A percentile compares a stretch with the other conserved stretches of the same genome.
Conservation (phyloP, 2,113 vertebrate species). For the Pholis gunnellus region DNA sequence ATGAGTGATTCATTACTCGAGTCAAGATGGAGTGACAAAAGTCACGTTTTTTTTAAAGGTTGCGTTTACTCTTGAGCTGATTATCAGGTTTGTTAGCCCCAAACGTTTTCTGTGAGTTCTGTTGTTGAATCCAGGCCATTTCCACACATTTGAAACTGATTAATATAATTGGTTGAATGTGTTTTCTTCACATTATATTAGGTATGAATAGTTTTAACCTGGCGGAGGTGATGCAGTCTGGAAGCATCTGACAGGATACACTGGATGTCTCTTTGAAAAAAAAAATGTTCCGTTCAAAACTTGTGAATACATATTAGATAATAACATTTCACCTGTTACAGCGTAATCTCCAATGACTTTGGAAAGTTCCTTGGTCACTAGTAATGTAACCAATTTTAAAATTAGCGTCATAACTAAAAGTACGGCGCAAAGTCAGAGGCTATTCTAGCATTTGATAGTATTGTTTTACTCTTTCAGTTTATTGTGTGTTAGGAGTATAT, state of each 20-base stretch:
- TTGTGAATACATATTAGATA: too few relatives aligned
- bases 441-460: not conserved
- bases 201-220: not conserved
- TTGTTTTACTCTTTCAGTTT: constrained; percentile 1
- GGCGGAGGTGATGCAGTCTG: not conserved
- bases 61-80: constrained; percentile 1
- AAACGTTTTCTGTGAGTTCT: constrained; percentile 9
- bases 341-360: too few relatives aligned
- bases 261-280: too few relatives aligned
- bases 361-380: not conserved
- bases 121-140: not conserved
- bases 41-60: not conserved
- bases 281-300: too few relatives aligned
- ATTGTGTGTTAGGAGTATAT: not conserved
- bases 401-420: not conserved
- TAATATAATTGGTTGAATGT: not conserved
- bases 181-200: not conserved
- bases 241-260: not conserved
- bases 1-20: not conserved
- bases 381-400: not conserved
- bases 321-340: too few relatives aligned
- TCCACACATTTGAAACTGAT: not conserved
- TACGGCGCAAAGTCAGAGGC: constrained; percentile 1
- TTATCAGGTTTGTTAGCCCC: not conserved
- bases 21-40: not conserved